Evolutionary conservation across 2,888 invertebrate genomes (phyloP).

Genomic region (Coleophora flavipennella): DNA sequence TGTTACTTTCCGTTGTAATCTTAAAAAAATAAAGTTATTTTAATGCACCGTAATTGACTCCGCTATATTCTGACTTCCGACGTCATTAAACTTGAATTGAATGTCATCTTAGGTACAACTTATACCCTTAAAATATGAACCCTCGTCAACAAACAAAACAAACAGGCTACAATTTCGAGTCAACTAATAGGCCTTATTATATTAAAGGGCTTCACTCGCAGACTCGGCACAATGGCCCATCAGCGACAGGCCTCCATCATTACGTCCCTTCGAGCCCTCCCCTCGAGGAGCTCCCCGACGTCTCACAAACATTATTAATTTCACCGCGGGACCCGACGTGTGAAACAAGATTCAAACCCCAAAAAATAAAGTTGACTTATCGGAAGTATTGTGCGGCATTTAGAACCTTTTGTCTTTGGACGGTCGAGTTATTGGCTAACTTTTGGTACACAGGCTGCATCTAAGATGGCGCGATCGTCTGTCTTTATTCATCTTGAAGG

Average conservation of each 20-base stretch:
- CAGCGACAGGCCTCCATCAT: conserved; percentile 41
- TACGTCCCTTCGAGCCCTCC: conserved; percentile 39
- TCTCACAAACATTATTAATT: conserved; percentile 53
- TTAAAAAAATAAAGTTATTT: too few relatives aligned
- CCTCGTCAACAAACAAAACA: conserved; percentile 1
- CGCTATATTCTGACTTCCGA: too few relatives aligned
- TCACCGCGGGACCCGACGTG: conserved; percentile 26
- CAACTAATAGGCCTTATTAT: conserved; percentile 36
- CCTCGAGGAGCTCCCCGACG: conserved; percentile 41
- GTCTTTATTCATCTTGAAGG: conserved; percentile 32
- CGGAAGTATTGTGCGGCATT: conserved; percentile 26
- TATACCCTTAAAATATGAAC: too few relatives aligned
- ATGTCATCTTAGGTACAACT: too few relatives aligned
- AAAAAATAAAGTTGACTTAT: conserved; percentile 38
- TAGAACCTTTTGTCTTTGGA: conserved; percentile 32
- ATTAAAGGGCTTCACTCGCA: conserved; percentile 43
- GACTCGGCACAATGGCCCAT: conserved; percentile 39
- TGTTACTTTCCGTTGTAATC: too few relatives aligned
- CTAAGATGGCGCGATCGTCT: conserved; percentile 61
- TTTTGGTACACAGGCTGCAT: conserved; percentile 67
- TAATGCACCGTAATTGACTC: too few relatives aligned
- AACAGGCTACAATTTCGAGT: conserved; percentile 30
- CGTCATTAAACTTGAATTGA: too few relatives aligned
- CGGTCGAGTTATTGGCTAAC: conserved; percentile 62
- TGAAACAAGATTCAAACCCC: conserved; percentile 13